Evolutionary conservation across 1,140 invertebrate genomes (phyloP), one percentile per base, ranked within the genome.

Genomic region (Listronotus oregonensis): DNA sequence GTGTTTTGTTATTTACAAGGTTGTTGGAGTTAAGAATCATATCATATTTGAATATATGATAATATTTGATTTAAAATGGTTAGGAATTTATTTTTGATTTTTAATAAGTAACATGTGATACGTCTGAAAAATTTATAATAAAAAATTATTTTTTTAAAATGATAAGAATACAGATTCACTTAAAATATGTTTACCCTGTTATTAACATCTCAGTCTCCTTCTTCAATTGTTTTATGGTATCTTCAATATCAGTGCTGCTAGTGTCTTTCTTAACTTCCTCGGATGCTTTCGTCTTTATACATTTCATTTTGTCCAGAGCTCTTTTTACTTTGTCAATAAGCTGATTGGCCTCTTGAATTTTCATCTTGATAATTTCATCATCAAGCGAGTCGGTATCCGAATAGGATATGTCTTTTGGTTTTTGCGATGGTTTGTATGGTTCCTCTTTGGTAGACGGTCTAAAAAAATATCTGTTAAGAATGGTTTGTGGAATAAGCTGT

Each of bases 291-390:
- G 15, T 46, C 61, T 50, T 64, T 40, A 37, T 59, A 8, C 39
- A 51, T 47, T 57, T 67, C 10, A 73, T 71, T 17, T 67, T 62
- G n/a, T 43, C 42, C 34, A 73, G 44, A 21, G 69, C 59, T 15
- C 50, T 56, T 39, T 63, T 62, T 5, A 73, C 54, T 39, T 59
- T 52, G 9, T 60, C 54, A 4, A 73, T 67, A n/a, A 73, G 44
- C 15, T 39, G 11, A 52, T 73, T 67, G 12, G 66, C 55, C 59
- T 73, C 57, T 47, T 67, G 27, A 10, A 73, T 64, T 64, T 71
- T 71, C 3, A 21, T 10, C 42, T 56, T 64, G 32, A 70, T 60
- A 8, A 58, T 14, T 21, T 46, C 57, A 43, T 64, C 52, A 21
- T 44, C 27, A 14, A 21, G 2, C 4, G 21, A 52, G 6, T 57